These are phyloP conservation scores for Callipepla californica DNA, from an alignment of 2,113 vertebrate genomes.

Conservation along the genomic window DNA sequence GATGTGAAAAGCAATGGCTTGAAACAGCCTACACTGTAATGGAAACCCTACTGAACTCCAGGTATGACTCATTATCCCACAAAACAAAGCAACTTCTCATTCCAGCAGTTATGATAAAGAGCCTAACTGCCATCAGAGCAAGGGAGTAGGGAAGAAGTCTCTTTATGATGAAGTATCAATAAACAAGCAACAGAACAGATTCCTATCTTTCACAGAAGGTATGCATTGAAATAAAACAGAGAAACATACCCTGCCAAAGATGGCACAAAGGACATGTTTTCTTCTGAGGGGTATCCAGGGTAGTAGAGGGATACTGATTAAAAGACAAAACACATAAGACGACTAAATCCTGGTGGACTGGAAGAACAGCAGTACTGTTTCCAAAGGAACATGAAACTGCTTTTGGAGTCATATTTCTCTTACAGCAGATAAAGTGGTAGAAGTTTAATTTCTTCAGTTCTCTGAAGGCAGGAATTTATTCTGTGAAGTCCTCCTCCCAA, in stretches of 20 bases:
- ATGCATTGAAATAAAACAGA: background rate
- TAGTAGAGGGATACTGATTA: fast-evolving
- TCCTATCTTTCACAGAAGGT: background rate
- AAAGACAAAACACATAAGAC: background rate
- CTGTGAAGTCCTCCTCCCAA: background rate
- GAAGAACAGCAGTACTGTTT: background rate
- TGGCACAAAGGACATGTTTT: fast-evolving
- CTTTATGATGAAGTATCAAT: background rate
- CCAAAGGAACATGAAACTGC: background rate
- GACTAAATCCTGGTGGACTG: background rate
- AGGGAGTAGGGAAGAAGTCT: background rate
- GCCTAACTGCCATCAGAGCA: background rate
- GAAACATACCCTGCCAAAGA: background rate
- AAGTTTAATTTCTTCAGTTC: background rate
- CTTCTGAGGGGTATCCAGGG: background rate
- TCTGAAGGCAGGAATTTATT: background rate
- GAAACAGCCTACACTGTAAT: background rate
- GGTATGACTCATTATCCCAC: background rate
- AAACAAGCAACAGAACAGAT: background rate
- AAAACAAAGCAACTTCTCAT: background rate
- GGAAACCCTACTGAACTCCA: background rate
- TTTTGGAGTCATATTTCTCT: background rate
- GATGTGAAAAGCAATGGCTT: background rate
- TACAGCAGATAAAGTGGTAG: background rate
- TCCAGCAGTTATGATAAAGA: background rate